Evolutionary conservation across 2,888 invertebrate genomes (phyloP), one percentile per base, ranked within the genome.

Genomic region (Mythimna vitellina): DNA sequence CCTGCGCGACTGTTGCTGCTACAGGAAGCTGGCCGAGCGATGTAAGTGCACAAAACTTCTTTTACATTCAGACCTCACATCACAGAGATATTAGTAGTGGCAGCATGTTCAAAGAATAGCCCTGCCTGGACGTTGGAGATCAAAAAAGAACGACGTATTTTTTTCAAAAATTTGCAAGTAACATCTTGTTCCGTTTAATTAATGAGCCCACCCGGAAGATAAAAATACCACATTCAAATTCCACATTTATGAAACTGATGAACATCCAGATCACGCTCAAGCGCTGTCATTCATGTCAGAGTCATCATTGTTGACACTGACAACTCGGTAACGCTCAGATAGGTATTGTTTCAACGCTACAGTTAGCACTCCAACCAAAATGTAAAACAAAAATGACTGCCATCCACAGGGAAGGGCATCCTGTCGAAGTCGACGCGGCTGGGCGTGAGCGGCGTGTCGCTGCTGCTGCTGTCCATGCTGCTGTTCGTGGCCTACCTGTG

Each of bases 1-100:
- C 73, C 91, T 97, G 62, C 93, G 97, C 57, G 97, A 96, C 88
- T 97, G 97, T 91, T 97, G 97, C 92, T 97, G 97, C 91, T 95
- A 96, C 88, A 93, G 95, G 85, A 95, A 96, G 82, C 95, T 97
- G 67, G 96, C 97, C 58, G 93, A 96, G 73, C 93, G 96, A 90
- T 97, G 97, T 97, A 86, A 96, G 97, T 94, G 12, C 20, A 2
- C 0, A n/a, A 32, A 17, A 10, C 25, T 38, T 53, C 7, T 51
- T 12, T 9, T 51, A 8, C 38, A 10, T 29, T 10, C 58, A 58
- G 35, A 0, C n/a, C n/a, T 35, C 58, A 35, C 35, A 35, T 0
- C 5, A 10, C n/a, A 6, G 12, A 46, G 6, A 46, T 29, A 10
- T n/a, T 10, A 58, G n/a, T 35, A 3, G 32, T 12, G 35, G 20